Base-by-base conservation (phyloP, 1,140 invertebrate genomes). In the Trichogramma pretiosum region DNA sequence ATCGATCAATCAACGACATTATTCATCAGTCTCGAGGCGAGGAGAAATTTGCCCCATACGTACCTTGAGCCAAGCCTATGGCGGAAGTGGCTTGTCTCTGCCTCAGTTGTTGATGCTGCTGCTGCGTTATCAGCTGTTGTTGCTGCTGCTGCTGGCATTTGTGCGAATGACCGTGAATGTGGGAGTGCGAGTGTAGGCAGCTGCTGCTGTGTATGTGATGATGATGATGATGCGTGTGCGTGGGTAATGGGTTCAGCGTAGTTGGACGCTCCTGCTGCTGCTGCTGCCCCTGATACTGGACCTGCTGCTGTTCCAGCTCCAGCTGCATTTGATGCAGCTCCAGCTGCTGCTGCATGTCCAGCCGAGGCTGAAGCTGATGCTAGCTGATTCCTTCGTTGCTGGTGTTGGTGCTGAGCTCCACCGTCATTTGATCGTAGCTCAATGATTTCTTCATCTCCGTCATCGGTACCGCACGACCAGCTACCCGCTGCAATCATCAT, bases 381-480 rank as follows among this genome's bases (percentile, higher is more conserved):
- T 72, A 72, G 69, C 66, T 69, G 11, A 28, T 28, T 61, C 67
- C 68, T 56, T 65, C 66, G 48, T 63, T 55, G 55, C 22, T 52
- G 52, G 14, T 53, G 50, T 21, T 55, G 56, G 14, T 47, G 48
- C 41, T 52, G 22, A 57, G 62, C 54, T 63, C 63, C 54, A 56
- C 58, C 46, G 48, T 58, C 57, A 65, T 67, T 60, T 72, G 69
- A 62, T 77, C 75, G 67, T 74, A 77, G 66, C 72, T 74, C 61
- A 76, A 70, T 58, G 76, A 73, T 64, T 78, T 78, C 65, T 76
- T 73, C 65, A 77, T 71, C 65, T 78, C 77, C 58, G 75, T 74
- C 70, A 78, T 77, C 61, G 75, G 75, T 51, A 79, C 65, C 49
- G 77, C 70, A 55, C n/a, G n/a, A n/a, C 76, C 76, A 64, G 75